Conservation (phyloP, 2,888 invertebrate genomes). For the Nymphalis urticae region DNA sequence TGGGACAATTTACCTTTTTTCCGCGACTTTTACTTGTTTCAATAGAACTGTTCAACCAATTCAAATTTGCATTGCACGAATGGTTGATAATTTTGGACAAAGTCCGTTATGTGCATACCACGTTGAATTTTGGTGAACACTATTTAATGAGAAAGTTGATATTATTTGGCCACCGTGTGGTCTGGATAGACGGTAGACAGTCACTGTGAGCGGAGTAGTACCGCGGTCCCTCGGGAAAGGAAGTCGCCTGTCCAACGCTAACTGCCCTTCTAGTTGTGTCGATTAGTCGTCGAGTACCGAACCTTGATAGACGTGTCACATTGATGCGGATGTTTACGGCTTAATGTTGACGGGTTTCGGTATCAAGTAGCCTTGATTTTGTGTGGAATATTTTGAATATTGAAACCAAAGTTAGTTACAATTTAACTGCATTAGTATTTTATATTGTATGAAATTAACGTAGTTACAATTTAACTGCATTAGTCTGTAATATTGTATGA, state of each 20-base stretch:
- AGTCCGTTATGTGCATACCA: neutral
- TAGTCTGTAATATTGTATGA: too few relatives aligned
- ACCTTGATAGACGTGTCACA: slow-evolving; percentile 76
- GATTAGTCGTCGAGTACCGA: slow-evolving; percentile 72
- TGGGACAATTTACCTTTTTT: slow-evolving; percentile 1
- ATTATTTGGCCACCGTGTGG: slow-evolving; percentile 41
- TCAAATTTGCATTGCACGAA: neutral
- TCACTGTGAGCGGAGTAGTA: slow-evolving; percentile 47
- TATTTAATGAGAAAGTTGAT: slow-evolving; percentile 16
- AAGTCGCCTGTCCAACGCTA: slow-evolving; percentile 71
- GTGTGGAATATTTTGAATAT: neutral
- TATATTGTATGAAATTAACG: too few relatives aligned
- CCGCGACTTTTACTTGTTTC: neutral
- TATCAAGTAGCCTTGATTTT: slow-evolving; percentile 22
- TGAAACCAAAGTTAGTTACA: too few relatives aligned
- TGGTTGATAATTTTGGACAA: neutral
- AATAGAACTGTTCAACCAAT: neutral
- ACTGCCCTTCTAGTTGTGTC: slow-evolving; percentile 78
- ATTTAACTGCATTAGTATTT: too few relatives aligned
- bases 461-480: too few relatives aligned
- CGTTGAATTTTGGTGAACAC: slow-evolving; percentile 18
- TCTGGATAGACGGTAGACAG: slow-evolving; percentile 45
- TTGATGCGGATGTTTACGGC: slow-evolving; percentile 46
- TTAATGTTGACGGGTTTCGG: slow-evolving; percentile 23
- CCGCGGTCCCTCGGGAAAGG: slow-evolving; percentile 74